phyloP scores from a whole-genome alignment of 2,113 vertebrate species.

The Mesoclemmys tuberculata region DNA sequence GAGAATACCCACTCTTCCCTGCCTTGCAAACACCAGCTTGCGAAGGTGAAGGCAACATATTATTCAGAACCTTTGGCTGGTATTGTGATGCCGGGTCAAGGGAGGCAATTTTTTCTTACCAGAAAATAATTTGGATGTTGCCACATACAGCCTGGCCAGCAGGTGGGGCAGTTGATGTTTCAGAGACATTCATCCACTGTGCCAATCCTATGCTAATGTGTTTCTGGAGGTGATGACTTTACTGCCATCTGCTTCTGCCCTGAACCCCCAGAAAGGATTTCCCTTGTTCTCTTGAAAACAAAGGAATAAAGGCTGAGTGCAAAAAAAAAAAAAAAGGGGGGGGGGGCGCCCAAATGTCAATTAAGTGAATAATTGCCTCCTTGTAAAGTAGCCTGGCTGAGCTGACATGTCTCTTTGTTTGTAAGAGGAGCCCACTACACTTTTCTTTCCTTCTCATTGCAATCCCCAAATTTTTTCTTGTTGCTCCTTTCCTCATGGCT shows the following conservation, averaged over 20 bases:
- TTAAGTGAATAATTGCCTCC: not conserved
- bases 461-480: not conserved
- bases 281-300: not conserved
- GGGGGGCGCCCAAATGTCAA: not conserved
- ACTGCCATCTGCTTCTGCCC: not conserved
- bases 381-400: not conserved
- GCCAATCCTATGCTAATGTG: accelerated
- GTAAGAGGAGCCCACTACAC: not conserved
- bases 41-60: not conserved
- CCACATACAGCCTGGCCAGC: slow-evolving; percentile 40
- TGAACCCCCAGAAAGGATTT: not conserved
- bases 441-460: not conserved
- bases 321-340: not conserved
- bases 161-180: slow-evolving; percentile 49
- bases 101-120: not conserved
- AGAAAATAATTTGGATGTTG: not conserved
- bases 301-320: not conserved
- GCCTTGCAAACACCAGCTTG: not conserved
- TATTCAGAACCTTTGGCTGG: not conserved
- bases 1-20: not conserved
- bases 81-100: not conserved
- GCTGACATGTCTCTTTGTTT: not conserved
- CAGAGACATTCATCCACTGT: not conserved
- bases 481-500: not conserved
- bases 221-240: not conserved